Evolutionary conservation across 1,140 invertebrate genomes (phyloP).

Genomic region (Brachionus plicatilis): DNA sequence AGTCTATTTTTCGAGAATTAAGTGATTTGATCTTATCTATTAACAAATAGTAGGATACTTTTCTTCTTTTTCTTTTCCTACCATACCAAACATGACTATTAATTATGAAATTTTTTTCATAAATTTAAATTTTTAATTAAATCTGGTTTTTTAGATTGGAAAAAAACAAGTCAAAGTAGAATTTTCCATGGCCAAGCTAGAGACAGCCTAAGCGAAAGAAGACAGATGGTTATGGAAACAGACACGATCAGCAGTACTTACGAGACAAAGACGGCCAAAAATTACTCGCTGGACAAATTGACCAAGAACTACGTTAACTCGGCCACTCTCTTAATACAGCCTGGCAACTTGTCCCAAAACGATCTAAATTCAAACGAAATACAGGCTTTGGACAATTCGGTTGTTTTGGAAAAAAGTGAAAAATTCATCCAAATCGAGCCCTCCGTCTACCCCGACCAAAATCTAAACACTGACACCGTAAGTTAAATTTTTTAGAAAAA

Average conservation of each 20-base stretch:
- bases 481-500: neutral
- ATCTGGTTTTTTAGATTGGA: neutral
- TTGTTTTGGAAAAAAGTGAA: neutral
- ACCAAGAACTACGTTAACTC: neutral
- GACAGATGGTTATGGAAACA: neutral
- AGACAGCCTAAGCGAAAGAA: neutral
- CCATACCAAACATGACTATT: too few relatives aligned
- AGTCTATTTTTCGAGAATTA: neutral
- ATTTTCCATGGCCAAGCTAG: neutral
- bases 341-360: neutral
- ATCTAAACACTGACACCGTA: neutral
- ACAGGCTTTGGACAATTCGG: neutral
- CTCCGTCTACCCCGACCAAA: neutral
- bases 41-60: too few relatives aligned
- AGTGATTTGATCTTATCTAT: neutral
- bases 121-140: neutral
- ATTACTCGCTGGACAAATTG: neutral
- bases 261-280: neutral
- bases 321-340: neutral
- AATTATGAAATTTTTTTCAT: neutral
- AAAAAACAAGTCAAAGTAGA: neutral
- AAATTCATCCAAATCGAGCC: neutral
- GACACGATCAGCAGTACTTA: neutral
- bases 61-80: too few relatives aligned
- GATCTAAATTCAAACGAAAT: conserved; percentile 5